These are phyloP conservation scores for Pelecanus crispus DNA, from an alignment of 2,113 vertebrate genomes.

Conservation along the genomic window DNA sequence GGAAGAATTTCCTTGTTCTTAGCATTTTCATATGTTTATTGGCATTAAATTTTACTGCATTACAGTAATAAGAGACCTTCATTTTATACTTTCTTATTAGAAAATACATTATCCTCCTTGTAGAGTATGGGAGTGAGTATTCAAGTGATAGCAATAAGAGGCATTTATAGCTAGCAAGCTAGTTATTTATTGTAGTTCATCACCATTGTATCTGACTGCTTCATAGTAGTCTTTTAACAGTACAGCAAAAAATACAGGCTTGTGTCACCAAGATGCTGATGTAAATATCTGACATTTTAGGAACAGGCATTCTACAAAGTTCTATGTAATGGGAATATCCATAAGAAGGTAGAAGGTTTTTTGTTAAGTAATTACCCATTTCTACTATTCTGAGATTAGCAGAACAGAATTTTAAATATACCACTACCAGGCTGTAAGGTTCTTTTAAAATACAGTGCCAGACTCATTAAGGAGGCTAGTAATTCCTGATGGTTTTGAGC, in stretches of 20 bases:
- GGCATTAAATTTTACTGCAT: neutral
- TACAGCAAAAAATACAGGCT: neutral
- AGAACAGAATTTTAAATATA: neutral
- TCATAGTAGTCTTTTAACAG: neutral
- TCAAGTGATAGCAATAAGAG: conserved; percentile 20
- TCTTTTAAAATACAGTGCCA: neutral
- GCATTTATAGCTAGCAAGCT: neutral
- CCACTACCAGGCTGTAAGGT: neutral
- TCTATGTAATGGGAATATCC: neutral
- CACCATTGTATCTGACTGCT: neutral
- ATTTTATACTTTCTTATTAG: conserved; percentile 33
- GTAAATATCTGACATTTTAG: conserved; percentile 1
- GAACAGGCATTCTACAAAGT: neutral
- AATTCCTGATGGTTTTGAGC: neutral
- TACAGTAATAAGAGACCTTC: conserved; percentile 11
- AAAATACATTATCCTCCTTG: conserved; percentile 36
- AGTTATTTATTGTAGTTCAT: neutral
- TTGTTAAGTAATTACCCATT: neutral
- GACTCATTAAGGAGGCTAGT: neutral
- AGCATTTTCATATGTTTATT: neutral
- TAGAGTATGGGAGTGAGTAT: neutral
- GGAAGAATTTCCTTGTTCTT: neutral
- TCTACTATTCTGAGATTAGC: neutral
- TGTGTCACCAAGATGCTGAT: neutral
- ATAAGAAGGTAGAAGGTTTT: neutral